phyloP scores from a whole-genome alignment of 2,888 invertebrate genomes.

The Metalampra italica region DNA sequence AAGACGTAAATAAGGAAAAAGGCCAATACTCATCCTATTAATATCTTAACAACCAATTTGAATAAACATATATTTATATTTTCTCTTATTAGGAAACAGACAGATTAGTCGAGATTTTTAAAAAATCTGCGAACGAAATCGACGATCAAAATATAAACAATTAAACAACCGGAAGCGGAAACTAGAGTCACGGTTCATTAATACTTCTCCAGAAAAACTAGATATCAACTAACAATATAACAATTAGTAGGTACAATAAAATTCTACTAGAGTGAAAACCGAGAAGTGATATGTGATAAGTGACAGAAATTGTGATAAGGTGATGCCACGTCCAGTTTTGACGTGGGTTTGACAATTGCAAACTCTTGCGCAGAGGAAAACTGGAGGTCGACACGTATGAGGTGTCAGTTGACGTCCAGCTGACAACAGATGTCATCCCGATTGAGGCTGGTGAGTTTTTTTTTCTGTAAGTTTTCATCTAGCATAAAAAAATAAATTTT shows the following conservation, averaged over 20 bases:
- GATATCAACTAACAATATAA: neutral
- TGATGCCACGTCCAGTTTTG: constrained; percentile 38
- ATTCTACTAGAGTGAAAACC: neutral
- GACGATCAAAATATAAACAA: constrained; percentile 6
- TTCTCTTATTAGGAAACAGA: neutral
- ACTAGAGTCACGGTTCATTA: constrained; percentile 1
- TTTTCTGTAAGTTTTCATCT: too few species aligned
- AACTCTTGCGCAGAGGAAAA: constrained; percentile 41
- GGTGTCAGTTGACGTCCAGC: constrained; percentile 75
- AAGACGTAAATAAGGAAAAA: too few species aligned
- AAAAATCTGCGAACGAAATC: constrained; percentile 4
- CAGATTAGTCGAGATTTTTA: neutral
- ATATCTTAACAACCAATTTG: too few species aligned
- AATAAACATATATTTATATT: too few species aligned
- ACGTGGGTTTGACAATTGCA: constrained; percentile 28
- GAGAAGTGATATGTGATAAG: constrained; percentile 4
- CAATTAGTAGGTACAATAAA: neutral
- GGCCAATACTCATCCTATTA: too few species aligned
- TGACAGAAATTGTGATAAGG: constrained; percentile 11
- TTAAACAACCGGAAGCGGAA: constrained; percentile 17
- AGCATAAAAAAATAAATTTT: too few species aligned
- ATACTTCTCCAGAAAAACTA: neutral
- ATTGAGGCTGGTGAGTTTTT: constrained; percentile 68
- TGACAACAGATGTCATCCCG: constrained; percentile 76
- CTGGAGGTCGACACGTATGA: constrained; percentile 77